Conservation (phyloP, 1,140 invertebrate species). For the Metaphire vulgaris region DNA sequence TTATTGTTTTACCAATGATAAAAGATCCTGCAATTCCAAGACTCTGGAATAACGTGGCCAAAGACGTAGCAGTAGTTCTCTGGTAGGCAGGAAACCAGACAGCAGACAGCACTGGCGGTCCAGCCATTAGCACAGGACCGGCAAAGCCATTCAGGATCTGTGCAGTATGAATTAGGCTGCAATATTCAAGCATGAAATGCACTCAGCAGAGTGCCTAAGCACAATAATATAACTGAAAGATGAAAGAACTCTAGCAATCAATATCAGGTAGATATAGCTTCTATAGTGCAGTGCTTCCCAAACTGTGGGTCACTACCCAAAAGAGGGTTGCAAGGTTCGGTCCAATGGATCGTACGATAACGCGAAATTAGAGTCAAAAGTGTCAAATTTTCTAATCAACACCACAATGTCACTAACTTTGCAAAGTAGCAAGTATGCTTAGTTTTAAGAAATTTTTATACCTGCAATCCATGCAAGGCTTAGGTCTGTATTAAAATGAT, state of each 20-base stretch:
- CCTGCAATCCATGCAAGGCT: no score
- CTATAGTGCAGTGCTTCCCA: no score
- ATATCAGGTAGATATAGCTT: no score
- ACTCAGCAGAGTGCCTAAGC: background rate
- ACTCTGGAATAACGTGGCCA: constrained; percentile 36
- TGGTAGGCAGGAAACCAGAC: constrained; percentile 42
- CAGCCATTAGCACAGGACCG: constrained; percentile 39
- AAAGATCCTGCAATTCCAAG: constrained; percentile 36
- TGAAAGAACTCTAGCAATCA: no score
- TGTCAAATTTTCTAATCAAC: no score
- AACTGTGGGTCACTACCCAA: no score
- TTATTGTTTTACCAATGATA: constrained; percentile 29
- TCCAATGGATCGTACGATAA: background rate
- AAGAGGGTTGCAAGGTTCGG: background rate
- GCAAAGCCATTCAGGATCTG: constrained; percentile 45
- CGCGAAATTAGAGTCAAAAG: no score
- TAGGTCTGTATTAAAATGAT: no score
- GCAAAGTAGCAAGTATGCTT: no score
- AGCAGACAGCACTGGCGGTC: constrained; percentile 38
- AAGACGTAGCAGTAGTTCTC: constrained; percentile 40
- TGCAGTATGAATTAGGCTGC: constrained; percentile 35
- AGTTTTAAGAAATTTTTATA: no score
- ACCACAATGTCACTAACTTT: no score
- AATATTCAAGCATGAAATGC: background rate
- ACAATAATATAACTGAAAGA: background rate